phyloP scores from a whole-genome alignment of 2,113 vertebrate genomes.

The Nipponia nippon region DNA sequence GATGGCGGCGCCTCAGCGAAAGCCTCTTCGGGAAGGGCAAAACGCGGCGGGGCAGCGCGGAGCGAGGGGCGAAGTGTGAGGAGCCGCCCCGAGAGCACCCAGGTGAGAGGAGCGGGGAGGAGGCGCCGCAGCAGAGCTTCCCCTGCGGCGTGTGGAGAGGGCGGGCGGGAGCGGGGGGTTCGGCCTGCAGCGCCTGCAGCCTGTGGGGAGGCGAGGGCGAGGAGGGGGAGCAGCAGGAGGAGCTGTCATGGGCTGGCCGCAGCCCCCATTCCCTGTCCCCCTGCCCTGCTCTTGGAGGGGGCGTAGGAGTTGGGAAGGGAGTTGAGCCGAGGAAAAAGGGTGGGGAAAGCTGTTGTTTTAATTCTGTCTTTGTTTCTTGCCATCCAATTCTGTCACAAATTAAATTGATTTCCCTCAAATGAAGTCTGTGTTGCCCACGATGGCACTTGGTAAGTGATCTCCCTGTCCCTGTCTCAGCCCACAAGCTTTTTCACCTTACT shows the following conservation, averaged over 20 bases:
- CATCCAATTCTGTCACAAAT: background rate
- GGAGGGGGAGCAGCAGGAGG: background rate
- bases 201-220: fast-evolving
- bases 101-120: background rate
- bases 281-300: no score
- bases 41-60: background rate
- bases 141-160: background rate
- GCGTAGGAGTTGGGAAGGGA: background rate
- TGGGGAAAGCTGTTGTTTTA: background rate
- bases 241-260: no score
- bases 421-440: background rate
- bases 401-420: background rate
- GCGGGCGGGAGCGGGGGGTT: background rate
- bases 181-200: background rate
- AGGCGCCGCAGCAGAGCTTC: fast-evolving
- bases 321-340: background rate
- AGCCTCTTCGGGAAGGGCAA: background rate
- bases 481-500: background rate
- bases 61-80: background rate
- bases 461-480: background rate
- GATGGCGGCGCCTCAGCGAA: no score
- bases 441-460: background rate
- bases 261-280: no score
- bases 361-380: background rate
- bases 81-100: background rate